Evolutionary conservation across 64 coral and sea anemone species (phyloP), one percentile per base, ranked within the genome.

Genomic region (Montipora efflorescens): DNA sequence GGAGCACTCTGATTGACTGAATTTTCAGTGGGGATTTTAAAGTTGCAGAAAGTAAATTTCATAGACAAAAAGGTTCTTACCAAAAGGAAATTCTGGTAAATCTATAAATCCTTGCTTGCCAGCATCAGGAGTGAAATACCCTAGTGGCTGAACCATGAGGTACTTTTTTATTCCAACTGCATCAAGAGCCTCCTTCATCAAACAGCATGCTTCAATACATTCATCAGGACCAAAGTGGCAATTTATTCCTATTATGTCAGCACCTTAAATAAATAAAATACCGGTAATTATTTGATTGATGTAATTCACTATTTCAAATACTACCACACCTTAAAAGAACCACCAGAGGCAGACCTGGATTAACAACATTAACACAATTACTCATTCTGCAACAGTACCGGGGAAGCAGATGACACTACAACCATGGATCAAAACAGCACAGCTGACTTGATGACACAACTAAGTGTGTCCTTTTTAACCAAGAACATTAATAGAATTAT

Each of bases 41-140:
- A 36, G 36, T 36, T 36, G 36, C 36, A 36, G 36, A 36, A 36
- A 36, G 36, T 36, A 36, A 36, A 36, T 5, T 73, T 8, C n/a
- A 73, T 5, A 45, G 22, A 10, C 12, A 48, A 49, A 80, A 83
- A 76, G 7, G 18, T 50, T 80, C 89, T 90, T 48, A 99, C 97
- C 94, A 90, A 99, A 99, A 49, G 97, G 97, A 68, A 99, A 99
- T 59, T 99, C 97, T 12, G 97, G 97, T 49, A 99, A 87, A 94
- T 96, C 97, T 83, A 99, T 99, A 64, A 99, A 99, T 22, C 97
- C 97, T 64, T 99, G 97, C 55, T 81, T 96, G 50, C 97, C 94
- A 89, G 83, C 90, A 78, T 99, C 97, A 45, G 97, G 97, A 28
- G 97, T 98, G 1, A 80, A 75, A 47, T 78, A 99, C 19, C 97